phyloP scores from a whole-genome alignment of 2,113 vertebrate species.

The Aptenodytes forsteri region DNA sequence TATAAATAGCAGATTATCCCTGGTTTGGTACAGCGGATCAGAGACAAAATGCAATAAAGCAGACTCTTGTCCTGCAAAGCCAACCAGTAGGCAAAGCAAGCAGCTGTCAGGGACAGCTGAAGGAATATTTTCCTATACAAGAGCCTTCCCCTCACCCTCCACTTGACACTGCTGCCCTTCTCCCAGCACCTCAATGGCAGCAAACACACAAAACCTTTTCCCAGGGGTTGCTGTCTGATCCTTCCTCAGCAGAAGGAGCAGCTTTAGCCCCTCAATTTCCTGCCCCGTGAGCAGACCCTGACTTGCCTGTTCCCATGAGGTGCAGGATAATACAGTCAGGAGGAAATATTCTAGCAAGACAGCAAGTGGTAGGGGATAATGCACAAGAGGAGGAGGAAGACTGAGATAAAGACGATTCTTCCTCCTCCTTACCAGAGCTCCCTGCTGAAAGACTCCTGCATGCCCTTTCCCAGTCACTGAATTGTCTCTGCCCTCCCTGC shows the following conservation, averaged over 20 bases:
- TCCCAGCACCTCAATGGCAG: neutral
- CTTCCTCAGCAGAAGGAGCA: neutral
- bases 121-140: neutral
- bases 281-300: neutral
- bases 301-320: neutral
- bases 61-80: neutral
- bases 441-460: neutral
- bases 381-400: neutral
- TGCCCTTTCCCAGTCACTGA: neutral
- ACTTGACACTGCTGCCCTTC: neutral
- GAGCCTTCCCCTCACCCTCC: neutral
- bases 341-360: neutral
- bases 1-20: neutral
- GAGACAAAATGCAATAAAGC: neutral
- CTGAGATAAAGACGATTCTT: neutral
- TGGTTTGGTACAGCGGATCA: neutral
- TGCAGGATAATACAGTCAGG: neutral
- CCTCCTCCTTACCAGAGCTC: neutral
- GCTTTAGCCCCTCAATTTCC: neutral
- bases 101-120: slow-evolving; percentile 58
- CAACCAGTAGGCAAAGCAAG: neutral
- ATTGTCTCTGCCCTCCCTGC: neutral
- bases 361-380: neutral
- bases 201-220: neutral
- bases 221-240: neutral